A percentile compares a stretch with the other conserved stretches of the same genome.
phyloP scores from a whole-genome alignment of 1,140 invertebrate genomes.

The Pogonognathellus flavescens region DNA sequence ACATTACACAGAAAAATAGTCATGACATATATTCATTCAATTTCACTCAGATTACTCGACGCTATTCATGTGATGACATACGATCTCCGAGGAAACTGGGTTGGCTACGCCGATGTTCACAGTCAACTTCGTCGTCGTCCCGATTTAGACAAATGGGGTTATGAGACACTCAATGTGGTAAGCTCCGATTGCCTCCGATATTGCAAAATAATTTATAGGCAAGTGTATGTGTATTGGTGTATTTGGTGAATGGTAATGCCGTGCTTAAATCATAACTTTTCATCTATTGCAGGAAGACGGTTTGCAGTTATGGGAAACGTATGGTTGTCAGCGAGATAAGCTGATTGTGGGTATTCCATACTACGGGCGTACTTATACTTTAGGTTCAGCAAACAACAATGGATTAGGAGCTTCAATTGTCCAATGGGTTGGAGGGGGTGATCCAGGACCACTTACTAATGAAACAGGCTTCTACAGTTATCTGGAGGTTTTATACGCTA shows the following conservation, averaged over 20 bases:
- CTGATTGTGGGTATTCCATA: conserved; percentile 73
- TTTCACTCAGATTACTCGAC: conserved; percentile 67
- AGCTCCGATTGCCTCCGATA: no score
- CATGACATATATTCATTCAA: not conserved
- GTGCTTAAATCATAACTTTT: no score
- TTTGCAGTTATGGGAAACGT: conserved; percentile 70
- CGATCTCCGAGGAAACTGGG: conserved; percentile 73
- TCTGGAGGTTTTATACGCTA: conserved; percentile 78
- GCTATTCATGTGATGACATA: conserved; percentile 71
- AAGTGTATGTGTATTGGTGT: no score
- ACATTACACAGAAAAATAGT: not conserved
- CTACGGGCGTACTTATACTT: conserved; percentile 72
- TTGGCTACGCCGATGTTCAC: conserved; percentile 69
- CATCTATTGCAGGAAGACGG: conserved; percentile 70
- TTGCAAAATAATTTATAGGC: no score
- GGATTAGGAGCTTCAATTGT: conserved; percentile 85
- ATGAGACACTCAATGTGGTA: conserved; percentile 71
- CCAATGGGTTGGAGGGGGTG: conserved; percentile 82
- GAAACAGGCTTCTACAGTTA: conserved; percentile 89
- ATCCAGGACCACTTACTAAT: conserved; percentile 85
- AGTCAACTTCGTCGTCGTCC: conserved; percentile 68
- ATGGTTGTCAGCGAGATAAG: conserved; percentile 72
- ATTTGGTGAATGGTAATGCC: no score
- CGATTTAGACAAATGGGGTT: conserved; percentile 69
- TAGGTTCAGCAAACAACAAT: conserved; percentile 68